Percentiles rank a stretch among this genome's conserved stretches.
phyloP scores from a whole-genome alignment of 2,797 vertebrate species.

The Mormyrus proboscirostris region DNA sequence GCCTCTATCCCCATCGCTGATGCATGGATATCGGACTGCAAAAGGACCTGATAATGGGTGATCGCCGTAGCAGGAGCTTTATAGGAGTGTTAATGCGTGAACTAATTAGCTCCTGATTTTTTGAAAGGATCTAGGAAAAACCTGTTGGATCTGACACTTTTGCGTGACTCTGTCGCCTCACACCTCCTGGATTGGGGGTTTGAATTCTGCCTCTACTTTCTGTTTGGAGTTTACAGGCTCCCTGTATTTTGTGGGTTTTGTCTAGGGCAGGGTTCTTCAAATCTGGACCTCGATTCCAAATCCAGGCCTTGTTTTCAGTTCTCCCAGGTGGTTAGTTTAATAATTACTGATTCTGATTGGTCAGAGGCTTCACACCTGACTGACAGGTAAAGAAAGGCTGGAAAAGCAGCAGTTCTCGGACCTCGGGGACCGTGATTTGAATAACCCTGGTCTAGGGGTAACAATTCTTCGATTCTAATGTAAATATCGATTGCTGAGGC shows the following conservation, averaged over 20 bases:
- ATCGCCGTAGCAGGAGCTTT: background rate
- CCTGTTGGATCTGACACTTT: background rate
- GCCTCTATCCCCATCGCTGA: background rate
- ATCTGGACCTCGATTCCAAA: too few species aligned
- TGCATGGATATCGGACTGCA: background rate
- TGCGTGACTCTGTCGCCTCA: background rate
- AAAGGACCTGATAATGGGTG: background rate
- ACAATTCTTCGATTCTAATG: background rate
- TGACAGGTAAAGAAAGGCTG: too few species aligned
- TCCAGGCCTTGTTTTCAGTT: too few species aligned
- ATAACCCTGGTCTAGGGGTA: background rate
- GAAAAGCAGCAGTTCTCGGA: too few species aligned
- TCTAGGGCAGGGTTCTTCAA: background rate
- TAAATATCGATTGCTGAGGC: background rate
- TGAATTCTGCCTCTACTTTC: background rate
- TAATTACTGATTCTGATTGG: too few species aligned
- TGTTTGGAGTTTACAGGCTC: background rate
- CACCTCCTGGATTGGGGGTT: background rate
- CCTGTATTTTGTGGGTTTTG: background rate
- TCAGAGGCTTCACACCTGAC: too few species aligned
- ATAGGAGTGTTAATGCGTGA: background rate
- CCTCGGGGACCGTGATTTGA: too few species aligned
- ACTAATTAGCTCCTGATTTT: background rate
- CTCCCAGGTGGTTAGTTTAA: too few species aligned
- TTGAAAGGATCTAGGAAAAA: background rate